These are phyloP conservation scores for Mystacornis crossleyi DNA, from an alignment of 2,113 vertebrate genomes.

Conservation along the genomic window DNA sequence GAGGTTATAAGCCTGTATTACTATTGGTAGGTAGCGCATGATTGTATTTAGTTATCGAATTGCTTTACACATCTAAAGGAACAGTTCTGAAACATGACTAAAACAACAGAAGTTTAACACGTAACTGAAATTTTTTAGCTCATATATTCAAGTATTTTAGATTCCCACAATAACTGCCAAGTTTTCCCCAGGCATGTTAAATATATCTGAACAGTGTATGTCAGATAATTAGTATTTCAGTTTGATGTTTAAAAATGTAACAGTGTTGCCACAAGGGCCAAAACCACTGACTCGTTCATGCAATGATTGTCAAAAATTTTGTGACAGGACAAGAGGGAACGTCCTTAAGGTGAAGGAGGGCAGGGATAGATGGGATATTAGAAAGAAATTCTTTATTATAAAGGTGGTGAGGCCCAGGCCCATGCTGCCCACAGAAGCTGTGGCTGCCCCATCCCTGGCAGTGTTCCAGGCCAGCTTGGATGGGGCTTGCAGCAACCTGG, in stretches of 20 bases:
- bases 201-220: background rate
- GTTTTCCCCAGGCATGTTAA: background rate
- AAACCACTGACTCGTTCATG: background rate
- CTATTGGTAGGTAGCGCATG: background rate
- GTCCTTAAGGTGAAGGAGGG: background rate
- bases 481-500: fast-evolving
- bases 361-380: background rate
- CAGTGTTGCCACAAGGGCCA: background rate
- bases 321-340: background rate
- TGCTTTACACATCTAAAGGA: background rate
- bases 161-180: background rate
- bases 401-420: background rate
- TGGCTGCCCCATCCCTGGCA: background rate
- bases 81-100: background rate
- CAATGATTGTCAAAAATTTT: background rate
- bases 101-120: background rate
- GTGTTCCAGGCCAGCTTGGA: background rate
- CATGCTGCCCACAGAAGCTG: background rate
- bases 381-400: background rate
- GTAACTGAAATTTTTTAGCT: background rate
- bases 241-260: background rate
- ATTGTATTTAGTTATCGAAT: background rate
- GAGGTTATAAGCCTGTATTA: background rate
- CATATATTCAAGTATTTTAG: background rate
- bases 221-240: background rate